Percentiles rank a stretch among this genome's conserved stretches.
Evolutionary conservation across 1,140 invertebrate genomes (phyloP).

Genomic region (Drosophila kohkoa): DNA sequence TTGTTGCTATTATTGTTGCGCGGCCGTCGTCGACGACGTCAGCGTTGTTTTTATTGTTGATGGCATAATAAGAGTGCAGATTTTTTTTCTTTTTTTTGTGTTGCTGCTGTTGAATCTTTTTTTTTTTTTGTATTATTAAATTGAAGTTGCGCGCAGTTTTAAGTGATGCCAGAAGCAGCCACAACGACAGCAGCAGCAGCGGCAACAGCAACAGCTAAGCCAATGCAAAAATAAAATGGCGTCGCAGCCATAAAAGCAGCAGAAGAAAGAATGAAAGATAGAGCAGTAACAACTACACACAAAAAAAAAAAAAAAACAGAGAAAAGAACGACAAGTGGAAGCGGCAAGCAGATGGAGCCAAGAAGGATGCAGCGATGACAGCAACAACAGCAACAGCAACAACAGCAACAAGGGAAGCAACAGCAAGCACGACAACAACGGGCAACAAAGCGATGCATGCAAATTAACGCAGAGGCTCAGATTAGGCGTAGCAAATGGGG

Average conservation of each 20-base stretch:
- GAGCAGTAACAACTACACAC: constrained; percentile 6
- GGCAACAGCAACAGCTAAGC: constrained; percentile 6
- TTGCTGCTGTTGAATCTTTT: neutral
- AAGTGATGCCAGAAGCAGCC: constrained; percentile 46
- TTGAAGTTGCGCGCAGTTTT: constrained; percentile 76
- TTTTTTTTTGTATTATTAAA: constrained; percentile 62
- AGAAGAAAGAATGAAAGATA: constrained; percentile 10
- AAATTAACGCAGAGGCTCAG: constrained; percentile 37
- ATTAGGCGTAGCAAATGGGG: constrained; percentile 19
- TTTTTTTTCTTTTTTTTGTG: constrained; percentile 35
- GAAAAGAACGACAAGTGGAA: constrained; percentile 4
- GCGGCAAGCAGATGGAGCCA: constrained; percentile 5
- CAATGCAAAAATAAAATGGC: no score
- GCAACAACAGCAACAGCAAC: neutral
- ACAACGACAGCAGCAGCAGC: constrained; percentile 17
- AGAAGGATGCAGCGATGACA: constrained; percentile 8
- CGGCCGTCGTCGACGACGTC: constrained; percentile 27
- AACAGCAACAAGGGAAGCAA: constrained; percentile 6
- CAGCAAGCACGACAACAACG: constrained; percentile 5
- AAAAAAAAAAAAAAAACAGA: neutral
- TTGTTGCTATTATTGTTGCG: constrained; percentile 38
- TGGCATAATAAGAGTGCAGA: constrained; percentile 78
- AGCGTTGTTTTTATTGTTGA: constrained; percentile 75
- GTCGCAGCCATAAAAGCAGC: neutral
- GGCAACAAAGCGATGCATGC: constrained; percentile 35